Evolutionary conservation across 2,888 invertebrate genomes (phyloP).

Genomic region (Acleris literana): DNA sequence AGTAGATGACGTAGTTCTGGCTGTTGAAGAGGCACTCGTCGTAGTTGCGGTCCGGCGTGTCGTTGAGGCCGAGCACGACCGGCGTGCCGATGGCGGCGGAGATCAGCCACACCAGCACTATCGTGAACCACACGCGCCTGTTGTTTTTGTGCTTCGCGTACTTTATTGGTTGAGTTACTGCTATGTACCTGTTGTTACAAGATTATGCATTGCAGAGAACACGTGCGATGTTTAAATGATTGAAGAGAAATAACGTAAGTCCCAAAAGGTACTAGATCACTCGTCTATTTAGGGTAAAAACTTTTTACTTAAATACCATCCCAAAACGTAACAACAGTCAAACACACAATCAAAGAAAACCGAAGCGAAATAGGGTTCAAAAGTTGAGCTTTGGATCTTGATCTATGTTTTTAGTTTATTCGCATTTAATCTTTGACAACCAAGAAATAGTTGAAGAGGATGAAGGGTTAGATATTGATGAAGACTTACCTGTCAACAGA

Average conservation of each 20-base stretch:
- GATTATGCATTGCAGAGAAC: not conserved
- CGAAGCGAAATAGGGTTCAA: not conserved
- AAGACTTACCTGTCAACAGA: constrained; percentile 96
- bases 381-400: too few relatives aligned
- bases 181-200: constrained; percentile 93
- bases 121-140: constrained; percentile 96
- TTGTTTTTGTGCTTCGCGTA: constrained; percentile 99
- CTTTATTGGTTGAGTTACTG: constrained; percentile 99
- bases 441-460: too few relatives aligned
- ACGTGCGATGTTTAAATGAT: too few relatives aligned
- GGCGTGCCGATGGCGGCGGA: constrained; percentile 96
- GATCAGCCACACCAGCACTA: constrained; percentile 97
- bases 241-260: too few relatives aligned
- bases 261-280: too few relatives aligned
- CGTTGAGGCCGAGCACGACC: constrained; percentile 97
- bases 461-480: not conserved
- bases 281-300: fast-evolving
- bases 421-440: too few relatives aligned
- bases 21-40: constrained; percentile 98
- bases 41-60: constrained; percentile 92
- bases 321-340: too few relatives aligned
- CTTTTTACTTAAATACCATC: too few relatives aligned
- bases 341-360: too few relatives aligned
- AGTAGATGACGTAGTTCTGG: constrained; percentile 98
- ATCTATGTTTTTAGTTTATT: too few relatives aligned